phyloP scores from a whole-genome alignment of 2,797 vertebrate genomes.

The Channallabes apus region DNA sequence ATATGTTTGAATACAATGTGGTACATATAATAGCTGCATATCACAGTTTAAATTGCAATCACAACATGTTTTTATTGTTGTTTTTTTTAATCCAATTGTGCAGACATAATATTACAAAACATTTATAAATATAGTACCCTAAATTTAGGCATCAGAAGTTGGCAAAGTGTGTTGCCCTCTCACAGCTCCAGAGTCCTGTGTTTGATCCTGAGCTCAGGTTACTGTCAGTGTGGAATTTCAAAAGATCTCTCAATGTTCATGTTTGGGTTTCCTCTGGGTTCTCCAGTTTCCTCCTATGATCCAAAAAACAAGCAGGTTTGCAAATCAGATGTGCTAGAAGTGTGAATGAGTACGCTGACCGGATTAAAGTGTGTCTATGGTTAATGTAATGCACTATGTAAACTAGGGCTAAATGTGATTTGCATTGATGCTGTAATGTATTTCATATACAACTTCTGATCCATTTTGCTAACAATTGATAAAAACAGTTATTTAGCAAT shows the following conservation, averaged over 20 bases:
- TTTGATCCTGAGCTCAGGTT: slow-evolving; percentile 20
- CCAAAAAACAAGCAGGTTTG: background rate
- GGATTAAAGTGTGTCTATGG: background rate
- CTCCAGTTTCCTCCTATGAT: background rate
- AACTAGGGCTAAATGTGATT: background rate
- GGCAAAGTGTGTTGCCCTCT: background rate
- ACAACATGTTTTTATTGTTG: too few species aligned
- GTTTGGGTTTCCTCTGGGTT: slow-evolving; percentile 1
- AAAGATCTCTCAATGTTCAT: background rate
- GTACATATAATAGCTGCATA: too few species aligned
- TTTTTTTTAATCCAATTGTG: too few species aligned
- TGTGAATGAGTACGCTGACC: background rate
- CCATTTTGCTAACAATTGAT: background rate
- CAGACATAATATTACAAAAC: background rate
- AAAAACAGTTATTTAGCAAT: too few species aligned
- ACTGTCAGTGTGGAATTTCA: slow-evolving; percentile 2
- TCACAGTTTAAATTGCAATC: too few species aligned
- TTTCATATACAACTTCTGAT: background rate
- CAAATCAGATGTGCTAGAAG: background rate
- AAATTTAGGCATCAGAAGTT: too few species aligned
- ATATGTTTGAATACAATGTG: too few species aligned
- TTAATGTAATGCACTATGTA: background rate
- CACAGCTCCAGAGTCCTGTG: background rate
- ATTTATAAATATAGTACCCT: background rate
- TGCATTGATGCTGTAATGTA: background rate